Evolutionary conservation across 2,888 invertebrate genomes (phyloP).

Genomic region (Napeogenes sylphis): DNA sequence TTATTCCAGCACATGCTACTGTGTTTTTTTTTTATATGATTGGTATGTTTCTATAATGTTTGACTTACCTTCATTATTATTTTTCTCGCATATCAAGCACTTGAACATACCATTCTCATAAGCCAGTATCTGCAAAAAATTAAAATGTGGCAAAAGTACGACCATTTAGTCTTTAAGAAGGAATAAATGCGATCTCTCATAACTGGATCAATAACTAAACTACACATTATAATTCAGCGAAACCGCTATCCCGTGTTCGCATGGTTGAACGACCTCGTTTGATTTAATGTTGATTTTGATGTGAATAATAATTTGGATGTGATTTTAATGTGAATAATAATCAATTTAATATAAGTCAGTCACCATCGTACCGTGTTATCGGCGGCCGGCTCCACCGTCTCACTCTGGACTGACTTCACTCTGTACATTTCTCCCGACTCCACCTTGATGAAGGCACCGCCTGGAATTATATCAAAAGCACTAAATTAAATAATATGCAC

Average conservation of each 20-base stretch:
- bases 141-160: not conserved
- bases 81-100: slow-evolving; percentile 53
- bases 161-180: no score
- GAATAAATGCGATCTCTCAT: no score
- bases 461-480: slow-evolving; percentile 34
- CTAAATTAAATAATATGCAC: not conserved
- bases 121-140: slow-evolving; percentile 41
- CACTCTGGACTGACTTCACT: slow-evolving; percentile 58
- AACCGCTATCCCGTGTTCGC: no score
- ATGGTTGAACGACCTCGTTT: no score
- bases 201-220: no score
- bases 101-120: slow-evolving; percentile 41
- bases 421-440: slow-evolving; percentile 66
- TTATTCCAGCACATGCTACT: no score
- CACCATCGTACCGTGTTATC: not conserved
- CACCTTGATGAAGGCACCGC: slow-evolving; percentile 67
- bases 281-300: no score
- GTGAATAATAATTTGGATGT: no score
- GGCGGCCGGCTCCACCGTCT: slow-evolving; percentile 24
- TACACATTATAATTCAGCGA: no score
- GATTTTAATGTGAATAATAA: no score
- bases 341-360: no score
- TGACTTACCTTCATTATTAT: slow-evolving; percentile 31
- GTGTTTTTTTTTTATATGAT: no score
- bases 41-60: not conserved